These are phyloP conservation scores for Vulpes lagopus DNA, from an alignment of 2,113 vertebrate species.

Conservation along the genomic window DNA sequence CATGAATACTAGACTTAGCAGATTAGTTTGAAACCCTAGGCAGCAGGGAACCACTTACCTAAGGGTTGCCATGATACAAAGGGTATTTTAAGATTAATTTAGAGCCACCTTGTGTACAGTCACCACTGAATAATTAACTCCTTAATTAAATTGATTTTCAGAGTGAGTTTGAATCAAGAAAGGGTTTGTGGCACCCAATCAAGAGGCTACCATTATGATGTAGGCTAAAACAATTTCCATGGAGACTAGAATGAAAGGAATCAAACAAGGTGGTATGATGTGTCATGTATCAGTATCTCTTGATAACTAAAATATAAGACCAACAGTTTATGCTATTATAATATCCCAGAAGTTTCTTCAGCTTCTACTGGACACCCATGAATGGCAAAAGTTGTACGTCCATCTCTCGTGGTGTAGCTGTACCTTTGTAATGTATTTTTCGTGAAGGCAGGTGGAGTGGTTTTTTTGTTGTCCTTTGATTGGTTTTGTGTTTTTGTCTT, in stretches of 20 bases:
- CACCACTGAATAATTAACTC: not conserved
- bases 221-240: not conserved
- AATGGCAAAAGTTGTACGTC: not conserved
- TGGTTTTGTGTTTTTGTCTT: not conserved
- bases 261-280: not conserved
- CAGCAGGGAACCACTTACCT: not conserved
- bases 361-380: not conserved
- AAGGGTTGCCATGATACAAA: not conserved
- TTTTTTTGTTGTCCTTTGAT: not conserved
- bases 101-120: not conserved
- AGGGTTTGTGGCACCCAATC: not conserved
- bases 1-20: not conserved
- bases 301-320: not conserved
- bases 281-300: not conserved
- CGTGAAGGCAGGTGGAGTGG: not conserved
- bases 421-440: not conserved
- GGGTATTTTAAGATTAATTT: constrained; percentile 13
- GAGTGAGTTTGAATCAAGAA: not conserved
- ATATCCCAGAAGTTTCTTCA: not conserved
- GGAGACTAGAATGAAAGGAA: not conserved
- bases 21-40: not conserved
- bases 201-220: not conserved
- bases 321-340: not conserved
- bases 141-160: not conserved
- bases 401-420: not conserved